These are phyloP conservation scores for Podocnemis expansa DNA, from an alignment of 2,113 vertebrate genomes.

Conservation along the genomic window DNA sequence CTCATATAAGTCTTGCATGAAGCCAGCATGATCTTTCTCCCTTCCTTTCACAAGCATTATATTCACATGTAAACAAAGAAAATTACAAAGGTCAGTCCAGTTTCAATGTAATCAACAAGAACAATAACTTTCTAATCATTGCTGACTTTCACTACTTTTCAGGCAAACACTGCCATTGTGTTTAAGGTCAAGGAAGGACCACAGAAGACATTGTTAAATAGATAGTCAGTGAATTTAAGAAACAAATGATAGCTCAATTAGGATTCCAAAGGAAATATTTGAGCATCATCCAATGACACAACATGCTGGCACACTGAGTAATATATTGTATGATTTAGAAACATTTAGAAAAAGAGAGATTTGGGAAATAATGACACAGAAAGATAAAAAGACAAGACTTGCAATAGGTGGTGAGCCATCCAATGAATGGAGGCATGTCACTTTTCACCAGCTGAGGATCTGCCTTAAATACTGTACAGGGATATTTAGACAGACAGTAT, in stretches of 20 bases:
- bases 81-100: neutral
- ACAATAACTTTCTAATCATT: neutral
- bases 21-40: neutral
- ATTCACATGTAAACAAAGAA: neutral
- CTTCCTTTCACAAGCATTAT: neutral
- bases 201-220: neutral
- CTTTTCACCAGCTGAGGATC: neutral
- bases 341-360: neutral
- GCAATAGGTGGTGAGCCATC: no score
- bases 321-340: neutral
- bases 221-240: neutral
- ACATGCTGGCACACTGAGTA: neutral
- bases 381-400: neutral
- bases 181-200: neutral
- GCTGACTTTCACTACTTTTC: neutral
- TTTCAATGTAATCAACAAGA: neutral
- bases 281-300: neutral
- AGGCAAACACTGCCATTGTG: neutral
- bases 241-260: neutral
- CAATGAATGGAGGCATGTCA: neutral
- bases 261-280: neutral
- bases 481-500: no score
- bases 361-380: neutral
- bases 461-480: neutral
- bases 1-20: neutral